Evolutionary conservation across 1,140 invertebrate genomes (phyloP), one percentile per base, ranked within the genome.

Genomic region (Prorops nasuta): DNA sequence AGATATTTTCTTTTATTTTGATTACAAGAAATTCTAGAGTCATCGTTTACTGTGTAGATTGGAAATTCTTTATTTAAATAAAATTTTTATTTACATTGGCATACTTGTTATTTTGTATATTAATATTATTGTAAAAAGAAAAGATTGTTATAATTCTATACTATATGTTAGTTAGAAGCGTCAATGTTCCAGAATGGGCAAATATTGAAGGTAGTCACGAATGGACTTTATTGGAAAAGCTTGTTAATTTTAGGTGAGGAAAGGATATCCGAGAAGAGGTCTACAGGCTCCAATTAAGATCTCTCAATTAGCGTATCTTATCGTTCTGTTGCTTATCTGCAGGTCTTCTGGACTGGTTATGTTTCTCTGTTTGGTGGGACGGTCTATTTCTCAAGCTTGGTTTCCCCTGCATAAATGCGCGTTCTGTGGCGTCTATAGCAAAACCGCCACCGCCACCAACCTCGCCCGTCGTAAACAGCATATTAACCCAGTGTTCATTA

Each of bases 281-380:
- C 34, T 3, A 35, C 4, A 28, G 24, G 21, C 44, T 54, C 61
- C 58, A 69, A 69, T 69, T 69, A 69, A 67, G 65, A 69, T 66
- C 62, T 69, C 65, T 66, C 64, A 69, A 69, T 69, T 67, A 69
- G 63, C 54, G 54, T 69, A 67, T 69, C 67, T 69, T 69, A 69
- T 67, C 65, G 57, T 17, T 39, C 18, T 22, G 58, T 60, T 57
- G 41, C 49, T 62, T 62, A 62, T 62, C 58, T 53, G 18, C 35
- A 45, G 35, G 47, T 18, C 48, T 46, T 51, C 37, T 15, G 49
- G 39, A 51, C 52, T 58, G 54, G 62, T 63, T 64, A 44, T 39
- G 52, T 56, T 54, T 49, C 57, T 48, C 40, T 24, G 6, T 31
- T 10, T 38, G 48, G 37, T 21, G 10, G 31, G 41, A 36, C 35